Base-by-base conservation (phyloP, 1,140 invertebrate species). In the Brachionus koreanus region DNA sequence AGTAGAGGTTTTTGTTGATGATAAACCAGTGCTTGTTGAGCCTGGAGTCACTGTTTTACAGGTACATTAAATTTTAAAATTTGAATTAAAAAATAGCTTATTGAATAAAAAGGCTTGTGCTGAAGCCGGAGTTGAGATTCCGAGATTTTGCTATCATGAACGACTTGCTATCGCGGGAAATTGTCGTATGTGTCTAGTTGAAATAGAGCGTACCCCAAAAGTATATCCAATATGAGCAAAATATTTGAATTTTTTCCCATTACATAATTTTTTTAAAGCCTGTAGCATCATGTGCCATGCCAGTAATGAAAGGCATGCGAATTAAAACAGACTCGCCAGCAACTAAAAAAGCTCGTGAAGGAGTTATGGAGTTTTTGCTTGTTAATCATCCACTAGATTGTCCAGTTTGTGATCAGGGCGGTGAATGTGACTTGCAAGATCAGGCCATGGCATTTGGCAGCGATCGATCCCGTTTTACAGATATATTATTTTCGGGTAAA, bases 251-350 rank as follows among this genome's bases (percentile, higher is more conserved):
- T 83, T 79, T 91, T 92, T n/a, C n/a, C n/a, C 6, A 52, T 16
- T 2, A 16, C 29, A 29, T 29, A 29, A 29, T 29, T 52, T 52
- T 9, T 23, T 9, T 13, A 57, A 7, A 98, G 91, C 98, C 97
- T 5, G 94, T 98, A n/a, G 98, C 98, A 63, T 97, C 97, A 6
- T 99, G 97, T 90, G 97, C 98, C 1, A 99, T 99, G 97, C 98
- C 98, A 13, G 97, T 99, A 0, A 98, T 99, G 95, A 98, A 98
- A 89, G 98, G 97, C 3, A 91, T 91, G 94, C 92, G 93, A 85
- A 93, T 99, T 9, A 98, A 99, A 89, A 99, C 98, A 19, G 95
- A 99, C 87, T 99, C 97, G 0, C 94, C 96, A 84, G 90, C 98
- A 87, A 97, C 96, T 0, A 92, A 92, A 65, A 96, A 95, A 89